Base-by-base conservation (phyloP, 2,888 invertebrate genomes). In the Rotaria socialis region DNA sequence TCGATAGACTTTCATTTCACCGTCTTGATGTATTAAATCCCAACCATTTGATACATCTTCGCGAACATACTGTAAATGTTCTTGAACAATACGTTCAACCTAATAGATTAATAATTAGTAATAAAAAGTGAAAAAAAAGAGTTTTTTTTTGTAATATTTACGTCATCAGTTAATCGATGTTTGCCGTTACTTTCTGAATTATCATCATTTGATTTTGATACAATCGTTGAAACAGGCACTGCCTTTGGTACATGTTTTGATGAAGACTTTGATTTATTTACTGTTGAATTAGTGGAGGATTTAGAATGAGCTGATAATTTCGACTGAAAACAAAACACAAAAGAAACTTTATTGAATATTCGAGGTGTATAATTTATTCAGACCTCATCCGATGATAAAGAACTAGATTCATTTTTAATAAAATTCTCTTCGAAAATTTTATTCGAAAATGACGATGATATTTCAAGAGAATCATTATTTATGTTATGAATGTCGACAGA, bases 1-100 rank as follows among this genome's bases (percentile, higher is more conserved):
- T 86, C 90, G 90, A 88, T 89, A 91, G 35, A 91, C 97, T 92
- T 96, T 94, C 95, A 99, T 97, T 91, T 98, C 97, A 2, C 98
- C 99, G 90, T 99, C 99, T 91, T 97, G 96, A 4, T 97, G 97
- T 91, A 99, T 98, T 90, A 98, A 92, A 92, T 96, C 96, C 99
- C 99, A 99, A 87, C 90, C 89, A 88, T 90, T 88, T 50, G 94
- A 94, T 84, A 94, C 85, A n/a, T 85, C 50, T 84, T 87, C 87
- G 8, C 84, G 58, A 89, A 95, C 93, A 90, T 96, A 95, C 88
- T 94, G 94, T 85, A 98, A 93, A 92, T 98, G 97, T 89, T 96
- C 95, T 88, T 93, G 93, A 80, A 96, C 95, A 89, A 96, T 94
- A 90, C 93, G 93, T 90, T 96, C 95, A 90, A 97, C 95, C 95